Evolutionary conservation across 2,888 invertebrate species (phyloP).

Genomic region (Rutpela maculata): DNA sequence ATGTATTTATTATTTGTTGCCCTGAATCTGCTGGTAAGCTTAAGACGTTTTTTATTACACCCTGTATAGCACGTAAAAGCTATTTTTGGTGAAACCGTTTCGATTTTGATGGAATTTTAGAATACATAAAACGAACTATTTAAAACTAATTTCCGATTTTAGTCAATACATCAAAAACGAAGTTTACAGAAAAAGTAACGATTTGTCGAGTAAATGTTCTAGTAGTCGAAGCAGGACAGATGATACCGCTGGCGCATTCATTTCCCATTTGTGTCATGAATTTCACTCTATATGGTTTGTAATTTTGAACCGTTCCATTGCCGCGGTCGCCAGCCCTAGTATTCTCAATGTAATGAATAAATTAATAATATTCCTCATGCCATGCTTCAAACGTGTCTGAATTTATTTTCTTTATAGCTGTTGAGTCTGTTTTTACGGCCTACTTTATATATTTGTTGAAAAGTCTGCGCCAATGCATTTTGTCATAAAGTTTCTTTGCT

Average conservation of each 20-base stretch:
- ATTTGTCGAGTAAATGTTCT: conserved; percentile 50
- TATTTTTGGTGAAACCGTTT: too few species aligned
- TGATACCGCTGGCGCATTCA: conserved; percentile 60
- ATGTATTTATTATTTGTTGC: too few species aligned
- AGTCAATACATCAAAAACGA: conserved; percentile 48
- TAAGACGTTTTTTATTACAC: too few species aligned
- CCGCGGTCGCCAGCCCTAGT: conserved; percentile 63
- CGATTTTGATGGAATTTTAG: too few species aligned
- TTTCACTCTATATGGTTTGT: conserved; percentile 60
- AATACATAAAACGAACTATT: too few species aligned
- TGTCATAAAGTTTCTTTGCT: conserved; percentile 23
- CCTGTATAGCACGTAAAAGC: too few species aligned
- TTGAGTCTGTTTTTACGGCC: conserved; percentile 30
- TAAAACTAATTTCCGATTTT: too few species aligned
- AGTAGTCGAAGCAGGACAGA: conserved; percentile 55
- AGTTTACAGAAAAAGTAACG: conserved; percentile 55
- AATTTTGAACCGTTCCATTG: conserved; percentile 62
- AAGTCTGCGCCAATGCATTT: conserved; percentile 8
- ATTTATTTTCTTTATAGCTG: conserved; percentile 68
- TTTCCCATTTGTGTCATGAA: conserved; percentile 63
- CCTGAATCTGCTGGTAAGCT: too few species aligned
- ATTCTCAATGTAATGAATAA: conserved; percentile 63
- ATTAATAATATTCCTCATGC: conserved; percentile 68
- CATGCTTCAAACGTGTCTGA: conserved; percentile 64
- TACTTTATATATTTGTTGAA: conserved; percentile 36